Percentiles rank a stretch among this genome's conserved stretches.
Conservation (phyloP, 1,140 invertebrate species). For the Sycobia sp. region DNA sequence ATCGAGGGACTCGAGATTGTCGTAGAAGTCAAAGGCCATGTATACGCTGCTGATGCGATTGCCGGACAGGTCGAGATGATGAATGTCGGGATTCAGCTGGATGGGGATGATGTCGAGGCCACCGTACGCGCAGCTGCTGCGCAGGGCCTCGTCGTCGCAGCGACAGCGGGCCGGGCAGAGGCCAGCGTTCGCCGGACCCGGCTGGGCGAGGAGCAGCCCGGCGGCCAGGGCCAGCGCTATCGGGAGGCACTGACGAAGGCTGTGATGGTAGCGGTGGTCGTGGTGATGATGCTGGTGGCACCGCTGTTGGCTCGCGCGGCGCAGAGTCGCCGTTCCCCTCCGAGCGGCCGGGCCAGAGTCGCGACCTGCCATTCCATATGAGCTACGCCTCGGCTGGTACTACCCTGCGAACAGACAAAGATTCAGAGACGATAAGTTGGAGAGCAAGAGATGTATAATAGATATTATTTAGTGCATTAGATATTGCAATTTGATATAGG, state of each 20-base stretch:
- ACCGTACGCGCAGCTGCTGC: constrained; percentile 75
- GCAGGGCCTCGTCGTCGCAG: constrained; percentile 79
- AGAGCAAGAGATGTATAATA: no score
- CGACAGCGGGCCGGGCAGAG: constrained; percentile 80
- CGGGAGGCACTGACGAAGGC: not conserved
- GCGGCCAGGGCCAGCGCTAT: not conserved
- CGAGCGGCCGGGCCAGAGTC: constrained; percentile 35
- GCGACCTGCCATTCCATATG: constrained; percentile 59
- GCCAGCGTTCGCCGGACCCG: constrained; percentile 52
- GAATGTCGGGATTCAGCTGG: constrained; percentile 83
- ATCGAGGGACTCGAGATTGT: constrained; percentile 77
- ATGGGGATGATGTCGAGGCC: constrained; percentile 83
- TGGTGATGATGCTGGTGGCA: no score
- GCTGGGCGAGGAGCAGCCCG: not conserved
- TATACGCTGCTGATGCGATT: constrained; percentile 76
- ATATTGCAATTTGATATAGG: no score
- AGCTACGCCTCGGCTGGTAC: constrained; percentile 43
- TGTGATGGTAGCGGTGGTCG: not conserved
- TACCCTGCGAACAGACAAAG: constrained; percentile 44
- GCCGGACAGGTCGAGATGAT: constrained; percentile 75
- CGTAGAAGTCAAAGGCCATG: constrained; percentile 78
- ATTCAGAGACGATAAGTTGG: no score
- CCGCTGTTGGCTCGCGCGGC: no score
- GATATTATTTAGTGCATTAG: no score
- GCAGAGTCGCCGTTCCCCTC: not conserved